phyloP scores from a whole-genome alignment of 2,113 vertebrate species.

The Leptodactylus fuscus region DNA sequence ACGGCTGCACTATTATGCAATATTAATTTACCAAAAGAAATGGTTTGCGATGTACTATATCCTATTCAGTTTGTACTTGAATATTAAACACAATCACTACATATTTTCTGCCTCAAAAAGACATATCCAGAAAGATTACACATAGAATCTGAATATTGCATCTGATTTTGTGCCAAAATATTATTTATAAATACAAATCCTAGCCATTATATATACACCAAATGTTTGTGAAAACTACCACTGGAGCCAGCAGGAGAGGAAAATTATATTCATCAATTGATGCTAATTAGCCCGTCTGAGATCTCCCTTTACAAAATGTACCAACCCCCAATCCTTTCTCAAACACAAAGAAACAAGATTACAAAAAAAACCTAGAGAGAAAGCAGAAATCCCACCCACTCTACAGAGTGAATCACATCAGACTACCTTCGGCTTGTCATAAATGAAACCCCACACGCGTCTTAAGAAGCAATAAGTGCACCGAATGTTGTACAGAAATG shows the following conservation, averaged over 20 bases:
- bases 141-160: neutral
- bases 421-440: constrained; percentile 52
- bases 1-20: neutral
- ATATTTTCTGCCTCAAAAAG: neutral
- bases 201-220: constrained; percentile 41
- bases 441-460: constrained; percentile 45
- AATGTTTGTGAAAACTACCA: constrained; percentile 54
- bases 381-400: constrained; percentile 53
- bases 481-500: constrained; percentile 46
- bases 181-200: constrained; percentile 37
- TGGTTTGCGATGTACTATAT: neutral
- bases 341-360: constrained; percentile 61
- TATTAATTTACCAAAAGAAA: no score
- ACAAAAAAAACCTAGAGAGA: constrained; percentile 50
- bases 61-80: neutral
- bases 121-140: neutral
- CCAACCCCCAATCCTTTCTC: constrained; percentile 57
- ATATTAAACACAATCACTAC: neutral
- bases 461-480: constrained; percentile 51
- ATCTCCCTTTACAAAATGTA: constrained; percentile 54
- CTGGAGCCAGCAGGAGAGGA: constrained; percentile 57
- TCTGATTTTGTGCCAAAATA: constrained; percentile 26
- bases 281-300: constrained; percentile 58
- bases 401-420: constrained; percentile 59
- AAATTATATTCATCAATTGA: constrained; percentile 61